Base-by-base conservation (phyloP, 2,797 vertebrate genomes). In the Fundulus diaphanus region DNA sequence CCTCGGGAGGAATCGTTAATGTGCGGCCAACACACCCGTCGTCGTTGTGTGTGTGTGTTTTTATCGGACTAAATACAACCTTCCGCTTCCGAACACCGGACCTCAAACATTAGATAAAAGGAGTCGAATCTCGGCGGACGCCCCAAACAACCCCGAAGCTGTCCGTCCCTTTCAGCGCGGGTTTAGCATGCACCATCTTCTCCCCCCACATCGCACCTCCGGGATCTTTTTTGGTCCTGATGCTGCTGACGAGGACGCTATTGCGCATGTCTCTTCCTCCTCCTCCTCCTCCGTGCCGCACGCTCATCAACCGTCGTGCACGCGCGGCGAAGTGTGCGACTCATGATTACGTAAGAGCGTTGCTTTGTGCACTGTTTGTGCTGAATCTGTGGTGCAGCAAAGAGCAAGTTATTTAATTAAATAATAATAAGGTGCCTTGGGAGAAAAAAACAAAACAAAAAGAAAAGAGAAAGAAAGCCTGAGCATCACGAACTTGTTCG, bases 261-360 rank as follows among this genome's bases (percentile, higher is more conserved):
- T 76, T 93, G 94, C 94, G 94, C 95, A 94, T 94, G 95, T 76
- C 11, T 70, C 77, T 77, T 71, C 77, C 87, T n/a, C n/a, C n/a
- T n/a, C n/a, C 11, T 70, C 77, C 78, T 71, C 77, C 87, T 84
- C 83, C 87, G 66, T 9, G 66, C 76, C 75, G 49, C 90, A 80
- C 3, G 59, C 81, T 69, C 76, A 86, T 84, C 76, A 86, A 84
- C 82, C 87, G 18, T 3, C 40, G 79, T 77, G 71, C 90, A 78
- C 82, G 87, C 87, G 83, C 85, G 79, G 37, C 80, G 72, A 68
- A 54, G 49, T 69, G 24, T 63, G n/a, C 48, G 79, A 24, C 72
- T 65, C 52, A 49, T 15, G 68, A 59, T 93, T 91, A 87, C 82
- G 70, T 91, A 90, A 93, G 82, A 70, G 70, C 54, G 72, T 59